Evolutionary conservation across 2,113 vertebrate species (phyloP), one percentile per base, ranked within the genome.

Genomic region (Epinephelus lanceolatus): DNA sequence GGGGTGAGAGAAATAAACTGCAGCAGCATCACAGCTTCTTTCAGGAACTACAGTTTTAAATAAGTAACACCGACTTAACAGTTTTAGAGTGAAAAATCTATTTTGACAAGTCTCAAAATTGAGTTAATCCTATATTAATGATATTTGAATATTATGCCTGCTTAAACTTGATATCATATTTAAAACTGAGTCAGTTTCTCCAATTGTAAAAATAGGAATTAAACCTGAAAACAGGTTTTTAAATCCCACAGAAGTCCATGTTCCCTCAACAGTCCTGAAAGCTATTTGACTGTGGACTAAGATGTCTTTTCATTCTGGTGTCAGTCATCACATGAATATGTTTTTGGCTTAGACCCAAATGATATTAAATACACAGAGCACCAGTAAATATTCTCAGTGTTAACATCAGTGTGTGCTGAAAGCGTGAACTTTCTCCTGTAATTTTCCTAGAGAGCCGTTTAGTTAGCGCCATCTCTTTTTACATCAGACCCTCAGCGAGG

Each of bases 391-490:
- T 87, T 71, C 53, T 55, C 71, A 66, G 57, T 71, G 80, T 21
- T 83, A 71, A 76, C 69, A 60, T 67, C 40, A 63, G 59, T 47
- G 83, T 81, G 86, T 25, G 21, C 14, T 53, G 49, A 57, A 62
- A 78, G 47, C 7, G 1, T 30, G 49, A 78, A 71, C 82, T 69
- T 56, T 57, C 37, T 69, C 23, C 71, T 15, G 23, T 84, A 9
- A 59, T 87, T 86, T 91, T 92, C 84, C 80, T 84, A 11, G 62
- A 90, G 45, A 88, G 78, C 56, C 59, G 40, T 86, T 84, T 87
- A 86, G 84, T 86, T 79, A 37, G 74, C 67, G 42, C 81, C 81
- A 76, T 89, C 81, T 86, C 61, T 74, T 79, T 83, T 69, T 71
- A 71, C 61, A 78, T 84, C 80, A 69, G 76, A 76, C 71, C 90